Percentiles rank a stretch among this genome's conserved stretches.
phyloP scores from a whole-genome alignment of 2,797 vertebrate genomes.

The Phoeniculus purpureus region DNA sequence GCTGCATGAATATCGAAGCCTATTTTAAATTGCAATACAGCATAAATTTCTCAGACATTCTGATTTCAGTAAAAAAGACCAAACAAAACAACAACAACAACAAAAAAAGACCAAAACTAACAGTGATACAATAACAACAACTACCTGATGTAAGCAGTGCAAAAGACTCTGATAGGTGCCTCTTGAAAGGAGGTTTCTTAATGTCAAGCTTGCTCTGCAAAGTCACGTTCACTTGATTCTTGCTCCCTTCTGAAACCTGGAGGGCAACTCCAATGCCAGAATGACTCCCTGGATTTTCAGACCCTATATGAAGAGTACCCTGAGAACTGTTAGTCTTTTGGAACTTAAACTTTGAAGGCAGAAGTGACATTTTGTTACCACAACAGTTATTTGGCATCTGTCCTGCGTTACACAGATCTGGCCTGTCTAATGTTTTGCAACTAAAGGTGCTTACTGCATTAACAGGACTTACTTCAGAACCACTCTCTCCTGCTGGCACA shows the following conservation, averaged over 20 bases:
- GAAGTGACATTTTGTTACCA: constrained; percentile 11
- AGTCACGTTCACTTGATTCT: constrained; percentile 25
- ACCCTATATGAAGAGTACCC: constrained; percentile 2
- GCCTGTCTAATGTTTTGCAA: constrained; percentile 36
- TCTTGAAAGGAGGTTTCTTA: constrained; percentile 81
- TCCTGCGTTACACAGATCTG: not conserved
- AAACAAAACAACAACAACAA: not conserved
- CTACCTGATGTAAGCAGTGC: constrained; percentile 83
- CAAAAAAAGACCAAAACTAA: not conserved
- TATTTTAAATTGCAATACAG: not conserved
- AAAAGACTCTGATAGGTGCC: constrained; percentile 81
- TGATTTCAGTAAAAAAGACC: not conserved
- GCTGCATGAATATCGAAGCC: not conserved
- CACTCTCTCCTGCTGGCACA: constrained; percentile 61
- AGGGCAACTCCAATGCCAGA: constrained; percentile 41
- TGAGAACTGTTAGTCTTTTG: constrained; percentile 62
- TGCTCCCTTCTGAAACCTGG: constrained; percentile 53
- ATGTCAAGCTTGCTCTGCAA: constrained; percentile 26
- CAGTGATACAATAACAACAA: constrained; percentile 36
- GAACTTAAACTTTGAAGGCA: constrained; percentile 76
- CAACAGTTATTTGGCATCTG: not conserved
- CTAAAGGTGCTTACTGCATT: not conserved
- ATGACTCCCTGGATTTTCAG: constrained; percentile 7
- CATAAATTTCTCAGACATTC: not conserved
- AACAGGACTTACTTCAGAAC: constrained; percentile 26